Percentiles rank a stretch among this genome's conserved stretches.
Conservation (phyloP, 53 echinoderm and acorn worm species). For the Holothuria scabra region DNA sequence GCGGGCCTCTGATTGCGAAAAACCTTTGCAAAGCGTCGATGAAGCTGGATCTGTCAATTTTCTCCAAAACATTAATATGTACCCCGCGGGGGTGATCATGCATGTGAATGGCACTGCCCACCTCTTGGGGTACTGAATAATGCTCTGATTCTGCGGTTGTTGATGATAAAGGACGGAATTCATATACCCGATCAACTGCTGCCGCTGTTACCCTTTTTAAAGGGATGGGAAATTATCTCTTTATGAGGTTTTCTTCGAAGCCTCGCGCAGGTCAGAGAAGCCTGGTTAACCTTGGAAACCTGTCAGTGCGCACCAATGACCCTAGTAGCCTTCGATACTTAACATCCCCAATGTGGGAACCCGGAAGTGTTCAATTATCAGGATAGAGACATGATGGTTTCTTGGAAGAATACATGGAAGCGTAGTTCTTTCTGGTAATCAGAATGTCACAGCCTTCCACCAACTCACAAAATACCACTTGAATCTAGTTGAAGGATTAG, state of each 20-base stretch:
- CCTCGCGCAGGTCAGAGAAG: conserved; percentile 22
- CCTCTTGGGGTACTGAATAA: conserved; percentile 43
- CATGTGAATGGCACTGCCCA: conserved; percentile 63
- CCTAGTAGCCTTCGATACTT: conserved; percentile 56
- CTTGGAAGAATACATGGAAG: conserved; percentile 65
- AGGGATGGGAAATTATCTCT: conserved; percentile 49
- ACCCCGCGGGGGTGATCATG: conserved; percentile 49
- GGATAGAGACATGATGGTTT: conserved; percentile 53
- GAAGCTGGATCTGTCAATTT: conserved; percentile 55
- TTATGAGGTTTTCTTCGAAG: conserved; percentile 21
- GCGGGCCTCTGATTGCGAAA: conserved; percentile 60
- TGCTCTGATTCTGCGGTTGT: conserved; percentile 47
- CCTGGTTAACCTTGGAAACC: conserved; percentile 50
- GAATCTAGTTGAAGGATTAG: conserved; percentile 59
- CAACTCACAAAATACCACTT: conserved; percentile 50
- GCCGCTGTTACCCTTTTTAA: conserved; percentile 48
- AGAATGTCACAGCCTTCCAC: conserved; percentile 51
- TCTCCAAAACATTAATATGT: conserved; percentile 56
- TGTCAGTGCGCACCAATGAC: conserved; percentile 58
- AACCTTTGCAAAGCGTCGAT: conserved; percentile 57
- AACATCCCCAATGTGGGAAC: conserved; percentile 47
- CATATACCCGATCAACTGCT: conserved; percentile 54
- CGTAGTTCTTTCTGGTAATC: conserved; percentile 19
- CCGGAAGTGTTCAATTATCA: conserved; percentile 58
- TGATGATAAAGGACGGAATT: conserved; percentile 34